Percentiles rank a stretch among this genome's conserved stretches.
phyloP scores from a whole-genome alignment of 2,888 invertebrate genomes.

The Pocota personata region DNA sequence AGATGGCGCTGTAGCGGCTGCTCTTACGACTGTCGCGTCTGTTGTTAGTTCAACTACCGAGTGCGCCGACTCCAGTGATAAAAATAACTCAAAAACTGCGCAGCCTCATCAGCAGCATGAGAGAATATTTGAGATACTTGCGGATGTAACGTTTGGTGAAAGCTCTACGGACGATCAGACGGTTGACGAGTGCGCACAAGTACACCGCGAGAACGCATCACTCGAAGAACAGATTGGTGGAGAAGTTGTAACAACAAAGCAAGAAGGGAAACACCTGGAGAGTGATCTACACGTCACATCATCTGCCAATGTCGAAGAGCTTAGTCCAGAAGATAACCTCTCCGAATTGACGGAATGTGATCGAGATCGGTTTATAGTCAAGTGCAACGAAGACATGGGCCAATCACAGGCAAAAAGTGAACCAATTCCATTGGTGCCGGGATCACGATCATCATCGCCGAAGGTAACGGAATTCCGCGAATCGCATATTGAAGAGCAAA shows the following conservation, averaged over 20 bases:
- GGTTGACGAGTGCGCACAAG: conserved; percentile 49
- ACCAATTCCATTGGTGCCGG: conserved; percentile 43
- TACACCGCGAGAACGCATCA: conserved; percentile 47
- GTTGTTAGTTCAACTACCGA: conserved; percentile 40
- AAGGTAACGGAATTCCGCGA: conserved; percentile 78
- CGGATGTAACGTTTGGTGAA: conserved; percentile 47
- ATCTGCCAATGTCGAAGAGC: conserved; percentile 63
- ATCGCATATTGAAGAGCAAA: conserved; percentile 74
- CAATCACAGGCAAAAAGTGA: conserved; percentile 72
- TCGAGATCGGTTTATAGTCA: conserved; percentile 74
- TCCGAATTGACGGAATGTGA: conserved; percentile 77
- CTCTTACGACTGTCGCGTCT: conserved; percentile 37
- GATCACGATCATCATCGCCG: conserved; percentile 59
- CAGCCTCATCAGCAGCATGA: conserved; percentile 54
- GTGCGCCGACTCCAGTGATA: conserved; percentile 61
- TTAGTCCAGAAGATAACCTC: conserved; percentile 4
- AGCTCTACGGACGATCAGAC: conserved; percentile 59
- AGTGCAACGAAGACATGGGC: conserved; percentile 72
- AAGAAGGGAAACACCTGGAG: conserved; percentile 29
- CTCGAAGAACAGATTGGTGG: conserved; percentile 28
- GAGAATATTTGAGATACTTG: conserved; percentile 44
- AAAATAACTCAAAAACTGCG: conserved; percentile 51
- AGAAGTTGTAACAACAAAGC: conserved; percentile 26
- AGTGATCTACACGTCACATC: conserved; percentile 73
- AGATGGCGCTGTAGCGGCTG: conserved; percentile 63